A percentile compares a stretch with the other conserved stretches of the same genome.
These are phyloP conservation scores for Charanyca ferruginea DNA, from an alignment of 2,888 invertebrate genomes.

Conservation along the genomic window DNA sequence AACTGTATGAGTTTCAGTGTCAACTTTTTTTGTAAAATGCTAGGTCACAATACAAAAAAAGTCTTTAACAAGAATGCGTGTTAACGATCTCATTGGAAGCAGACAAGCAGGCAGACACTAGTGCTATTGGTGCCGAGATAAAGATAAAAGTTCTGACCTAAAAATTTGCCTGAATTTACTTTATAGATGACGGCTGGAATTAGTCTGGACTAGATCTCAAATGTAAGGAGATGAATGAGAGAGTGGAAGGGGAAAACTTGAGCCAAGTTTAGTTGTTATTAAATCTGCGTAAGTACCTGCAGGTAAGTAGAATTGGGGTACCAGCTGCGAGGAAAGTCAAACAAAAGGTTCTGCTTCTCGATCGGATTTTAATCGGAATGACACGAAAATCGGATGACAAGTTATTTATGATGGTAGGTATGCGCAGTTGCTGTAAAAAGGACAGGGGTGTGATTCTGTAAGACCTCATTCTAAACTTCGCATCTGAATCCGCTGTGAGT, in stretches of 20 bases:
- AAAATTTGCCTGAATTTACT: conserved; percentile 36
- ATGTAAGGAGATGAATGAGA: conserved; percentile 26
- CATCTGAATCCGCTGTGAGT: too few species aligned
- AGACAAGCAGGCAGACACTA: conserved; percentile 55
- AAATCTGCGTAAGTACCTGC: neutral
- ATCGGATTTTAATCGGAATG: neutral
- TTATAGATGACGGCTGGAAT: conserved; percentile 30
- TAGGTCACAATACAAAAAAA: neutral
- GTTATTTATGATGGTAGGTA: neutral
- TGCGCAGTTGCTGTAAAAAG: too few species aligned
- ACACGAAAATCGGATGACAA: too few species aligned
- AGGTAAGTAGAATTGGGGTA: neutral
- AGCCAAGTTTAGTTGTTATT: neutral
- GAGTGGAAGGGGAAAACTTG: conserved; percentile 11
- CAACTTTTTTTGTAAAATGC: conserved; percentile 4
- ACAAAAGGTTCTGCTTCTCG: neutral
- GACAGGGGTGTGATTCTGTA: too few species aligned
- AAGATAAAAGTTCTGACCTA: conserved; percentile 47
- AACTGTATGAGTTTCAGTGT: too few species aligned
- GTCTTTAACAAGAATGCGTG: conserved; percentile 27
- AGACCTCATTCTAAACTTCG: too few species aligned
- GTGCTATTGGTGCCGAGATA: conserved; percentile 10
- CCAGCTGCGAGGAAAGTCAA: neutral
- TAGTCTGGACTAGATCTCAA: conserved; percentile 45
- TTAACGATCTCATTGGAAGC: conserved; percentile 12